Conservation (phyloP, 2,888 invertebrate species). For the Heteromyza rotundicornis region DNA sequence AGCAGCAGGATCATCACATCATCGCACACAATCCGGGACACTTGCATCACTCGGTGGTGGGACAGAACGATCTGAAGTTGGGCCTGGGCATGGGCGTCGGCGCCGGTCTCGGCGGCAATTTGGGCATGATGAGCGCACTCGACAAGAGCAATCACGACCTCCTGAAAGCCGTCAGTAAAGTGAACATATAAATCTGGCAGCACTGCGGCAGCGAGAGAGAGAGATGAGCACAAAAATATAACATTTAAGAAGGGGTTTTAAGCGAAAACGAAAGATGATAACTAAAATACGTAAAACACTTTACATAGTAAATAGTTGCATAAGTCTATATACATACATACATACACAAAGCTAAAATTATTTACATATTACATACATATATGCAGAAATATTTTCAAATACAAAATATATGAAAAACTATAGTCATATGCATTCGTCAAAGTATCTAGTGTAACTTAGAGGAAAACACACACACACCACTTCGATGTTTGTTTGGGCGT, state of each 20-base stretch:
- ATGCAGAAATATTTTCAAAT: background rate
- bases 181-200: slow-evolving; percentile 59
- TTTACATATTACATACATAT: background rate
- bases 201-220: background rate
- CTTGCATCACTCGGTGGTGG: slow-evolving; percentile 62
- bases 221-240: slow-evolving; percentile 18
- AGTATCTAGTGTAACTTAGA: background rate
- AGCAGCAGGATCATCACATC: slow-evolving; percentile 60
- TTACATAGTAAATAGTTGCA: slow-evolving; percentile 57
- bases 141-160: slow-evolving; percentile 63
- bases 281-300: slow-evolving; percentile 58
- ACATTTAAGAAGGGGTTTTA: slow-evolving; percentile 16
- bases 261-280: slow-evolving; percentile 43
- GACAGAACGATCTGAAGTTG: slow-evolving; percentile 62
- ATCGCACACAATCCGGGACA: slow-evolving; percentile 63
- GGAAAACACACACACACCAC: background rate
- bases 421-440: background rate
- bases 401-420: background rate
- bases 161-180: slow-evolving; percentile 63
- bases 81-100: slow-evolving; percentile 57
- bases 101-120: slow-evolving; percentile 55
- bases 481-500: background rate
- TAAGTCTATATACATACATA: slow-evolving; percentile 40
- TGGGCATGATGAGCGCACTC: slow-evolving; percentile 63
- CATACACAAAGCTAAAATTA: slow-evolving; percentile 22